phyloP scores from a whole-genome alignment of 2,113 vertebrate species.

The Sinocyclocheilus anshuiensis region DNA sequence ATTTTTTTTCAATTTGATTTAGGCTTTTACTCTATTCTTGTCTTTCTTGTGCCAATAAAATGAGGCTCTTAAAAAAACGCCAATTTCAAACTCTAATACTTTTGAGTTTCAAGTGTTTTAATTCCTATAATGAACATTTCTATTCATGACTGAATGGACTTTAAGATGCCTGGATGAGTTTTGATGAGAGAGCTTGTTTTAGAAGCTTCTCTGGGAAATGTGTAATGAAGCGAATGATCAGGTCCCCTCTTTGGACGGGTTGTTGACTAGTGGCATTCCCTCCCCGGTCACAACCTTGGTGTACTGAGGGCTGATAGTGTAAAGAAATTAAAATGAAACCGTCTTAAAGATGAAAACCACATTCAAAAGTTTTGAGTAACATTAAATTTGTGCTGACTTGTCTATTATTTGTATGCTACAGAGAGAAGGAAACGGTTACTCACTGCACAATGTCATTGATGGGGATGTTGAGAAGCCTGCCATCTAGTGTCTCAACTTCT shows the following conservation, averaged over 20 bases:
- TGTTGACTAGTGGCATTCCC: constrained; percentile 83
- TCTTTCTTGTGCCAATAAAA: constrained; percentile 40
- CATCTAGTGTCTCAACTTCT: constrained; percentile 86
- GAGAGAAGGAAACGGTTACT: constrained; percentile 63
- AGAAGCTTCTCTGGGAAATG: constrained; percentile 83
- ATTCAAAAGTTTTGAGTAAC: not conserved
- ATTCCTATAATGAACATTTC: not conserved
- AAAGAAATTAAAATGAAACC: not conserved
- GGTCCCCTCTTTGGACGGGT: constrained; percentile 81
- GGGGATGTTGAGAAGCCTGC: constrained; percentile 85
- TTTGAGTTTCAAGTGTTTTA: not conserved
- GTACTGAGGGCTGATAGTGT: constrained; percentile 82
- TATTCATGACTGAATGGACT: not conserved
- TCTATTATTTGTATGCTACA: too few species aligned
- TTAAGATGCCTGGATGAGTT: not conserved
- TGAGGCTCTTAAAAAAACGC: not conserved
- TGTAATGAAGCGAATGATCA: constrained; percentile 85
- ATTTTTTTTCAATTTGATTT: not conserved
- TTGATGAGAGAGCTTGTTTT: constrained; percentile 72
- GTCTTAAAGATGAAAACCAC: not conserved
- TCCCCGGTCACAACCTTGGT: constrained; percentile 84
- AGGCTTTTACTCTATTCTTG: not conserved
- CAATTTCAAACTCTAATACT: not conserved
- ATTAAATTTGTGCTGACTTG: not conserved
- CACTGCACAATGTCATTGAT: constrained; percentile 92